These are phyloP conservation scores for Nesometra sesokonis DNA, from an alignment of 35 echinoderm and acorn worm species.

Conservation along the genomic window DNA sequence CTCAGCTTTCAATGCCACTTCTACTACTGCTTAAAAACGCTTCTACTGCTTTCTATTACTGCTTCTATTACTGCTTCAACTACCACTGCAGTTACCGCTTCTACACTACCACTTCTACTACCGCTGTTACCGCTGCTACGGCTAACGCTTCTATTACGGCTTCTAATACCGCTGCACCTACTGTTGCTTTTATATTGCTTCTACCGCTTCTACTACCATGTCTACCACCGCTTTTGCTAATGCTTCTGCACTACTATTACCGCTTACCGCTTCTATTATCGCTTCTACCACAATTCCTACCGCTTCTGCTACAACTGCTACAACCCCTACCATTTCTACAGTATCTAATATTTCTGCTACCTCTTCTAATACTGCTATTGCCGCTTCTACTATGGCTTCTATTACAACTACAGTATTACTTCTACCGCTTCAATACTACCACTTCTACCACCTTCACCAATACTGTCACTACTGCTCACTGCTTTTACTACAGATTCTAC, in stretches of 20 bases:
- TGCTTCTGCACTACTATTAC: no score
- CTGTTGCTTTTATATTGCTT: no score
- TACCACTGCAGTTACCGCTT: no score
- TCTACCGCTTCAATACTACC: neutral
- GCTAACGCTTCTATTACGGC: neutral
- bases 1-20: no score
- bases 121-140: neutral
- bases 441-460: neutral
- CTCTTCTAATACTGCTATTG: neutral
- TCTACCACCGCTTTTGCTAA: no score
- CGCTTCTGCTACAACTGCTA: neutral
- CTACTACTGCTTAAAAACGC: no score
- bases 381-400: neutral
- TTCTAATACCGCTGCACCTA: no score
- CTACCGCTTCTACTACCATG: no score
- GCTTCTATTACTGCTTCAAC: no score
- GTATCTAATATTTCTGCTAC: neutral
- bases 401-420: neutral
- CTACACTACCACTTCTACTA: neutral
- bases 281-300: neutral
- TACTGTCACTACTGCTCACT: neutral
- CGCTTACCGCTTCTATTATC: no score
- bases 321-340: neutral
- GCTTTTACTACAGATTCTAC: neutral
- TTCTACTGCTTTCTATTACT: no score